phyloP scores from a whole-genome alignment of 2,888 invertebrate genomes.

The Rhopalosiphum nymphaeae region DNA sequence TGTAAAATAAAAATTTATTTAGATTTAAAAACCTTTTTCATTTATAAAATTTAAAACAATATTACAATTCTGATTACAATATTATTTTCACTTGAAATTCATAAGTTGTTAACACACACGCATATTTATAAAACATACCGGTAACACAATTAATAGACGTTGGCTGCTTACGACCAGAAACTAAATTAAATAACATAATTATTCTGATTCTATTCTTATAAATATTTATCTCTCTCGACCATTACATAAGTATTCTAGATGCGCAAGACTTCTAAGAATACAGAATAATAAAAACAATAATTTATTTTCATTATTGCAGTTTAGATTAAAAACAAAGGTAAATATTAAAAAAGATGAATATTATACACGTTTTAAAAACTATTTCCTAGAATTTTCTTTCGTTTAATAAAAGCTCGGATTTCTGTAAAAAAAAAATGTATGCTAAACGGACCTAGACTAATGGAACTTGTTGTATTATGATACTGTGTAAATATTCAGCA shows the following conservation, averaged over 20 bases:
- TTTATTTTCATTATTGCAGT: neutral
- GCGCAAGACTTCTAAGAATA: neutral
- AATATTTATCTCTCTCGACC: neutral
- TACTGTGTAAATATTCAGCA: neutral
- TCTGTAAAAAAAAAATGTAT: neutral
- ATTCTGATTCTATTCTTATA: neutral
- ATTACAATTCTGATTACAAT: neutral
- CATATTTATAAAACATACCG: neutral
- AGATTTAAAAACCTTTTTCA: neutral
- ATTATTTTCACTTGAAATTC: neutral
- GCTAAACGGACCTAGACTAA: neutral
- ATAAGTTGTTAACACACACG: neutral
- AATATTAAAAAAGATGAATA: neutral
- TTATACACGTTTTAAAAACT: neutral
- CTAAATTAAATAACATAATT: neutral
- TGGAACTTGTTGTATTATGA: neutral
- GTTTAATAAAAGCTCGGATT: neutral
- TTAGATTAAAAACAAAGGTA: slow-evolving; percentile 5
- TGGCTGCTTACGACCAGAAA: neutral
- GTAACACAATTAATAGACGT: neutral
- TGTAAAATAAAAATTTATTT: neutral
- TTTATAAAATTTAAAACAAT: neutral
- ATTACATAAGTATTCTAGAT: neutral
- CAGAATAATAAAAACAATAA: neutral
- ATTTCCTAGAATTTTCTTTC: neutral